Percentiles rank a stretch among this genome's conserved stretches.
These are phyloP conservation scores for Leuctra nigra DNA, from an alignment of 2,888 invertebrate genomes.

Conservation along the genomic window DNA sequence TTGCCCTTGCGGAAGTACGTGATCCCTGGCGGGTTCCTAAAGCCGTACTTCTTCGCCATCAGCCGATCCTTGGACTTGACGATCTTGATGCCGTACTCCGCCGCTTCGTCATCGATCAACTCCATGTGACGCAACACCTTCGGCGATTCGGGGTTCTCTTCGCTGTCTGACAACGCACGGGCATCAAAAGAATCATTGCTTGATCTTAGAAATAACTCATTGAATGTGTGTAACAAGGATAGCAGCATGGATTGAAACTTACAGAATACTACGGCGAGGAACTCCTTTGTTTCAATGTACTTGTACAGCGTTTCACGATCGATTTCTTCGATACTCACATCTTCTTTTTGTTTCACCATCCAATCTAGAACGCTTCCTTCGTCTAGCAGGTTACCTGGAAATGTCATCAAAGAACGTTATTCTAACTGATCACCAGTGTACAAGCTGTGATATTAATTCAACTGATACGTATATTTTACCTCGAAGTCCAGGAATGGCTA, in stretches of 20 bases:
- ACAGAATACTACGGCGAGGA: constrained; percentile 89
- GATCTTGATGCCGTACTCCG: constrained; percentile 85
- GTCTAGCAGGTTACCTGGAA: constrained; percentile 62
- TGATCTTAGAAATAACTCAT: background rate
- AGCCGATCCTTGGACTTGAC: constrained; percentile 80
- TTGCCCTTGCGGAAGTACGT: constrained; percentile 88
- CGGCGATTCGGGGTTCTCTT: constrained; percentile 74
- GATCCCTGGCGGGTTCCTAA: constrained; percentile 80
- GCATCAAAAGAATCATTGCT: background rate
- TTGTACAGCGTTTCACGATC: constrained; percentile 73
- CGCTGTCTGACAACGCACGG: constrained; percentile 53
- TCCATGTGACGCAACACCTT: constrained; percentile 78
- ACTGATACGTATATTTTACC: background rate
- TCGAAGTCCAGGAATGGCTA: constrained; percentile 13
- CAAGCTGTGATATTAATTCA: background rate
- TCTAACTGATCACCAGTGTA: constrained; percentile 2
- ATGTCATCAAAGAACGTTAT: constrained; percentile 11
- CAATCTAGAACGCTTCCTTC: constrained; percentile 80
- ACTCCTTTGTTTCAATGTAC: constrained; percentile 84
- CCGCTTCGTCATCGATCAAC: constrained; percentile 84
- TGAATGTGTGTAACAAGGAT: background rate
- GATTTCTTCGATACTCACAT: constrained; percentile 86
- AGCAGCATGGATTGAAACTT: constrained; percentile 49
- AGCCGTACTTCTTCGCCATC: constrained; percentile 92
- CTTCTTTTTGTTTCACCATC: constrained; percentile 87